Evolutionary conservation across 2,888 invertebrate species (phyloP).

Genomic region (Nephrocerus scutellatus): DNA sequence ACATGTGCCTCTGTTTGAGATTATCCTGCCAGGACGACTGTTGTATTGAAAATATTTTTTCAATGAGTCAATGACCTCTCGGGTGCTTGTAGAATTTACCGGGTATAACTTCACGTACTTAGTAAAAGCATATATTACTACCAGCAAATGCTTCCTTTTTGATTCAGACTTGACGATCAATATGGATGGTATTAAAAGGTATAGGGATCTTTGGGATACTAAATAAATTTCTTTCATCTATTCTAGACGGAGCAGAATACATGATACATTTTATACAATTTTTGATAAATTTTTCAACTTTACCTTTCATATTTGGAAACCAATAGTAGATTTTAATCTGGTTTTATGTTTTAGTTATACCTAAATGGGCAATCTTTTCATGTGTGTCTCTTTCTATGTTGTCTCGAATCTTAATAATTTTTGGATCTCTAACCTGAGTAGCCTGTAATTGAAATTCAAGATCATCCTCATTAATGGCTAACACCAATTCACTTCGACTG

Average conservation of each 20-base stretch:
- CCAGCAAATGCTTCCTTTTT: conserved; percentile 11
- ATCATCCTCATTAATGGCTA: conserved; percentile 12
- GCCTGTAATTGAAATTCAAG: conserved; percentile 15
- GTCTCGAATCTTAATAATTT: conserved; percentile 10
- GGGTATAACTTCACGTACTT: conserved; percentile 11
- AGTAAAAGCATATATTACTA: conserved; percentile 12
- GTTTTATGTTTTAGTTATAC: conserved; percentile 11
- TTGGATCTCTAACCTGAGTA: conserved; percentile 10
- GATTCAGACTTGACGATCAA: conserved; percentile 2
- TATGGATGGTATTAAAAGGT: conserved; percentile 10
- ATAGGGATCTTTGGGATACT: conserved; percentile 9
- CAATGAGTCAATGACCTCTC: conserved; percentile 13
- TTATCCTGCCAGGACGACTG: conserved; percentile 12
- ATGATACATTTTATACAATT: conserved; percentile 12
- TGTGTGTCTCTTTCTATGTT: conserved; percentile 12
- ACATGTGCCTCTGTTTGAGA: conserved; percentile 10
- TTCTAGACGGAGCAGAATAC: conserved; percentile 6
- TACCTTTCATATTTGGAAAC: conserved; percentile 13
- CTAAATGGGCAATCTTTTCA: conserved; percentile 16
- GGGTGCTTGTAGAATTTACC: conserved; percentile 6
- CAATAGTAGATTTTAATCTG: conserved; percentile 16
- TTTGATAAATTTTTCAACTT: conserved; percentile 6
- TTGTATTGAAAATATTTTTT: conserved; percentile 18
- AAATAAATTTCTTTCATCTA: conserved; percentile 2
- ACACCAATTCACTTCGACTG: conserved; percentile 11